A percentile compares a stretch with the other conserved stretches of the same genome.
These are phyloP conservation scores for Anolis sagrei DNA, from an alignment of 2,113 vertebrate genomes.

Conservation along the genomic window DNA sequence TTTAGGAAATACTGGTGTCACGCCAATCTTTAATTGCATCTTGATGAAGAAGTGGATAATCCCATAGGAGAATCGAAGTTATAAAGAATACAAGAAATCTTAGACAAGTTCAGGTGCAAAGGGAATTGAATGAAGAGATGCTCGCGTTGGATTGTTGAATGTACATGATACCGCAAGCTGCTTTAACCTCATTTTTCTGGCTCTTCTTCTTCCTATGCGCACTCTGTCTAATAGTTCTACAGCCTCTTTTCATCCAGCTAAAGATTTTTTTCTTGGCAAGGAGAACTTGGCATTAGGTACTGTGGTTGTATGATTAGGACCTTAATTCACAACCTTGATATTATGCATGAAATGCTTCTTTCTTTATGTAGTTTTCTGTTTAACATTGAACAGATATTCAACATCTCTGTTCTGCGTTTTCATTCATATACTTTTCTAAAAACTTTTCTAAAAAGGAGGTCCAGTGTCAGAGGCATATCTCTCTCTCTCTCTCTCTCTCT, in stretches of 20 bases:
- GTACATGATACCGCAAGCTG: not conserved
- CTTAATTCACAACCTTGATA: not conserved
- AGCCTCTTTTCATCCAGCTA: not conserved
- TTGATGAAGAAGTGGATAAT: not conserved
- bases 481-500: too few relatives aligned
- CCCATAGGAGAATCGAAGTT: too few relatives aligned
- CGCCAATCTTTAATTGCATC: not conserved
- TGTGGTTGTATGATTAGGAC: constrained; percentile 2
- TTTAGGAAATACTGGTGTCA: not conserved
- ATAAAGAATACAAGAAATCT: not conserved
- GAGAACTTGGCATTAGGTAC: not conserved
- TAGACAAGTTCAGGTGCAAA: not conserved
- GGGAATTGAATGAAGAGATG: not conserved
- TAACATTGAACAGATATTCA: too few relatives aligned
- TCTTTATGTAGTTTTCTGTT: not conserved
- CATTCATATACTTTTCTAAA: too few relatives aligned
- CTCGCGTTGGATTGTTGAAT: not conserved
- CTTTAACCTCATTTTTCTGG: not conserved
- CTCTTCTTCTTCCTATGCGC: not conserved
- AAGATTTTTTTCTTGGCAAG: not conserved
- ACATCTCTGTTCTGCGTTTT: not conserved
- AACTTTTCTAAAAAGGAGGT: too few relatives aligned
- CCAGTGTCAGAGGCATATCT: too few relatives aligned
- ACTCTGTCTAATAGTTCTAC: not conserved
- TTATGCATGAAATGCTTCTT: not conserved